Conservation (phyloP, 2,888 invertebrate species). For the Prenolepis imparis region DNA sequence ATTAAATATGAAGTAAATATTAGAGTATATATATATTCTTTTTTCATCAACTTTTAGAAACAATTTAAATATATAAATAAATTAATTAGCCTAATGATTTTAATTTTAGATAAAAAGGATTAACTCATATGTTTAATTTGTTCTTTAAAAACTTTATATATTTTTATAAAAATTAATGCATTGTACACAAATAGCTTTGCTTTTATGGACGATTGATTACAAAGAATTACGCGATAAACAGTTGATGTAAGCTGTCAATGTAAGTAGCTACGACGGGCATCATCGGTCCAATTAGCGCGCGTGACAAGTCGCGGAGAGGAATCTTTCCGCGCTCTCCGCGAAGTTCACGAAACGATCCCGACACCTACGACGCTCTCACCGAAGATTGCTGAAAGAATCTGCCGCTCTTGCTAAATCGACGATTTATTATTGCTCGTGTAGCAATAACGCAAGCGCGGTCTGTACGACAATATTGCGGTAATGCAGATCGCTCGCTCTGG, state of each 20-base stretch:
- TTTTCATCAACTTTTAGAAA: too few species aligned
- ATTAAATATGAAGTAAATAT: too few species aligned
- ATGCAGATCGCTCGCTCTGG: constrained; percentile 67
- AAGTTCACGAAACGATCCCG: constrained; percentile 61
- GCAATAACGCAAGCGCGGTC: constrained; percentile 67
- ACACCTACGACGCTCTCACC: constrained; percentile 64
- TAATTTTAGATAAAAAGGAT: background rate
- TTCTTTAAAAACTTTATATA: background rate
- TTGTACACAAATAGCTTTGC: background rate
- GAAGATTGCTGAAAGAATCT: constrained; percentile 73
- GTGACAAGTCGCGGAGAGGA: constrained; percentile 24
- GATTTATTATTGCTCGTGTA: constrained; percentile 77
- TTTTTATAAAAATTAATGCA: background rate
- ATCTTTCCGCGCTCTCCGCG: constrained; percentile 21
- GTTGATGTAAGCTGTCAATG: background rate
- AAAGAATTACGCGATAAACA: background rate
- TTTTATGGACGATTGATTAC: background rate
- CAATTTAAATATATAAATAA: background rate
- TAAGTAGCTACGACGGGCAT: background rate
- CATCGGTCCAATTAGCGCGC: constrained; percentile 35
- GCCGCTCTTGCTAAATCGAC: constrained; percentile 74
- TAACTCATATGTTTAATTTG: background rate
- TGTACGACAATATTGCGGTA: constrained; percentile 74
- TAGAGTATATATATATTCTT: too few species aligned
- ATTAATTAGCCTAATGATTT: background rate